These are phyloP conservation scores for Apantesis nais DNA, from an alignment of 2,888 invertebrate genomes.

Conservation along the genomic window DNA sequence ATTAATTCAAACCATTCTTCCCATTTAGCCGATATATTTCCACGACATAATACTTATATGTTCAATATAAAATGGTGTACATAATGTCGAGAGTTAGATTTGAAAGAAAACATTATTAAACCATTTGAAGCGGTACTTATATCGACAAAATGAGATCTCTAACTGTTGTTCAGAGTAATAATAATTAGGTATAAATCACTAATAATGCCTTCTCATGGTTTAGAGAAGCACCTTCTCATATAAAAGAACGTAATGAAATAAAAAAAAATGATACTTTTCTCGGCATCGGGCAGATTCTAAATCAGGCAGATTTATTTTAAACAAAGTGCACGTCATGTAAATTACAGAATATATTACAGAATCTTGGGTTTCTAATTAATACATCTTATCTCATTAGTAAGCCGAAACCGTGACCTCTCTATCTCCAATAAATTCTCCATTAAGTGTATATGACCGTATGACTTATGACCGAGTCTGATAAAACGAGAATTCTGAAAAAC, in stretches of 20 bases:
- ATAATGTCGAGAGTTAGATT: background rate
- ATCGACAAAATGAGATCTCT: background rate
- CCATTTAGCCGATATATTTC: constrained; percentile 1
- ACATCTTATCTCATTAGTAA: background rate
- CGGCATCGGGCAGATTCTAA: background rate
- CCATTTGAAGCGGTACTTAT: background rate
- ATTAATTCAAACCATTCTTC: background rate
- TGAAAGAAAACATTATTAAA: background rate
- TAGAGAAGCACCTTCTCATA: too few relatives aligned
- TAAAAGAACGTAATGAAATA: too few relatives aligned
- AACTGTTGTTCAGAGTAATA: background rate
- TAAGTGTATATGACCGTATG: too few relatives aligned
- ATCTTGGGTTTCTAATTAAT: background rate
- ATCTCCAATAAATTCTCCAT: too few relatives aligned
- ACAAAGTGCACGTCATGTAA: background rate
- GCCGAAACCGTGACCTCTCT: background rate
- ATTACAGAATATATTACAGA: background rate
- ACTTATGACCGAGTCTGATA: too few relatives aligned
- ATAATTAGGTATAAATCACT: background rate
- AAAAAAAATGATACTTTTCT: too few relatives aligned
- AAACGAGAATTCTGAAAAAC: too few relatives aligned
- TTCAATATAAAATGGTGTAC: background rate
- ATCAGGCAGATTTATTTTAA: background rate
- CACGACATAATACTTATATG: background rate
- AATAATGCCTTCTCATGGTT: too few relatives aligned